Conservation (phyloP, 53 echinoderm and acorn worm species). For the Echinarachnius parma region DNA sequence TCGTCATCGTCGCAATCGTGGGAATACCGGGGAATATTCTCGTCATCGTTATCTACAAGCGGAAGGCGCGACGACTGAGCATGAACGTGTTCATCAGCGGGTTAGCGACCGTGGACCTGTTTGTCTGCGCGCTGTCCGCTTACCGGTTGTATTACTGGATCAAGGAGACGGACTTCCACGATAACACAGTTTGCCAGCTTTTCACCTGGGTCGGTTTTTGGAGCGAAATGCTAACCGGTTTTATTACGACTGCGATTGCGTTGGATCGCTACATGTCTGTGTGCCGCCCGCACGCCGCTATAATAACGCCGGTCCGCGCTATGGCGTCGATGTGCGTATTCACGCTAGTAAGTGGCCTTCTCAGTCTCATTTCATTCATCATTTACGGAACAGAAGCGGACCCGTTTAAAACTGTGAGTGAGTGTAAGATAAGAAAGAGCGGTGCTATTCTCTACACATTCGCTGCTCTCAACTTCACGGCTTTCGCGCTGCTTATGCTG, state of each 20-base stretch:
- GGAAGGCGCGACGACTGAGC: conserved; percentile 50
- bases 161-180: conserved; percentile 47
- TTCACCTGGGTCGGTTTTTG: conserved; percentile 59
- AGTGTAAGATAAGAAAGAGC: conserved; percentile 40
- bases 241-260: conserved; percentile 68
- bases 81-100: conserved; percentile 60
- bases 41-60: conserved; percentile 55
- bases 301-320: conserved; percentile 53
- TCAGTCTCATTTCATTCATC: conserved; percentile 45
- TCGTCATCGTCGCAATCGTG: conserved; percentile 47
- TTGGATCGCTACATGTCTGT: conserved; percentile 67
- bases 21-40: conserved; percentile 72
- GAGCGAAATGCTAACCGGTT: conserved; percentile 67
- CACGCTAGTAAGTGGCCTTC: conserved; percentile 22
- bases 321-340: conserved; percentile 18
- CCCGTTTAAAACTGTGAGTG: not conserved
- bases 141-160: conserved; percentile 64
- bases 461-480: conserved; percentile 34
- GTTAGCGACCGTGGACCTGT: conserved; percentile 51
- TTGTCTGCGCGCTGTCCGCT: conserved; percentile 50
- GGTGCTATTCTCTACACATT: conserved; percentile 40
- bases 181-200: conserved; percentile 38
- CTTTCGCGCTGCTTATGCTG: conserved; percentile 57
- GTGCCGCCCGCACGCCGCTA: conserved; percentile 61
- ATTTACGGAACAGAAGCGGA: conserved; percentile 16